Conservation (phyloP, 2,888 invertebrate genomes). For the Hypomecis atomaria region DNA sequence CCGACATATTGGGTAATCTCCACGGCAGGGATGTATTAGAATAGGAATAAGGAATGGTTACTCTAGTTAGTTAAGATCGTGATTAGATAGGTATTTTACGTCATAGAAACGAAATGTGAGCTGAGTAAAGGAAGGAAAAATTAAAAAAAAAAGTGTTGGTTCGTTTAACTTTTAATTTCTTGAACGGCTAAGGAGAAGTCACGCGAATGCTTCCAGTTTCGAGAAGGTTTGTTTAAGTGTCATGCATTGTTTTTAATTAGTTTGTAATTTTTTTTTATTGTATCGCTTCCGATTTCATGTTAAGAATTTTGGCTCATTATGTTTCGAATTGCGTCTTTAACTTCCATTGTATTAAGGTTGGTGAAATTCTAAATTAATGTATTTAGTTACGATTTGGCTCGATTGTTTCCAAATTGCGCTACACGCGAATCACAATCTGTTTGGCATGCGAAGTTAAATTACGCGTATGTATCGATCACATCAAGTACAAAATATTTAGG, state of each 20-base stretch:
- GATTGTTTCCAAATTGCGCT: slow-evolving; percentile 50
- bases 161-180: slow-evolving; percentile 64
- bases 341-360: slow-evolving; percentile 65
- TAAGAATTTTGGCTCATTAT: slow-evolving; percentile 65
- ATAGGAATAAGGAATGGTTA: slow-evolving; percentile 61
- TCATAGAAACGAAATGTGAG: slow-evolving; percentile 73
- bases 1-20: slow-evolving; percentile 56
- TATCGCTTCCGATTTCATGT: slow-evolving; percentile 67
- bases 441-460: slow-evolving; percentile 70
- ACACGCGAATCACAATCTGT: slow-evolving; percentile 63
- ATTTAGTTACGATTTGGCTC: slow-evolving; percentile 42
- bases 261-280: slow-evolving; percentile 69
- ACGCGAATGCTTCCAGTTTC: slow-evolving; percentile 76
- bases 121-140: slow-evolving; percentile 51
- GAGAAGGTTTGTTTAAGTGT: slow-evolving; percentile 65
- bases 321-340: slow-evolving; percentile 53
- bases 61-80: slow-evolving; percentile 68
- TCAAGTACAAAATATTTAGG: slow-evolving; percentile 78
- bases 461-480: slow-evolving; percentile 63
- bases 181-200: slow-evolving; percentile 68
- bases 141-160: slow-evolving; percentile 51
- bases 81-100: slow-evolving; percentile 72
- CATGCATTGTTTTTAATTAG: slow-evolving; percentile 63
- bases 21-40: slow-evolving; percentile 45
- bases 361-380: slow-evolving; percentile 57